Evolutionary conservation across 2,888 invertebrate genomes (phyloP).

Genomic region (Laothoe populi): DNA sequence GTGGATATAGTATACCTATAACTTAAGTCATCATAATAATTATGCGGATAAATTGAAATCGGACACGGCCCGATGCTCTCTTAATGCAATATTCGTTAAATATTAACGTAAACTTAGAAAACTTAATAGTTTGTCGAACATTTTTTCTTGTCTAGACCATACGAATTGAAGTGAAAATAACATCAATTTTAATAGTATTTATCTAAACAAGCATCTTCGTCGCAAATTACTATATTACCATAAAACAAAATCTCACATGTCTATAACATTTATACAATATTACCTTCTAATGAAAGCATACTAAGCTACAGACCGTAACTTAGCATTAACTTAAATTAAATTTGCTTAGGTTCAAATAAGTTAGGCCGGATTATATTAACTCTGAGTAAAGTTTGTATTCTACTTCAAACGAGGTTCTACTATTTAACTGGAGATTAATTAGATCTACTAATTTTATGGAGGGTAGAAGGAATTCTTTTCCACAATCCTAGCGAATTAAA

Average conservation of each 20-base stretch:
- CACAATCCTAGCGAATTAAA: not conserved
- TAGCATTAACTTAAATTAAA: slow-evolving; percentile 8
- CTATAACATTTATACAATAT: not conserved
- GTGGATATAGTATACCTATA: no score
- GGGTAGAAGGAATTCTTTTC: not conserved
- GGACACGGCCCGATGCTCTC: no score
- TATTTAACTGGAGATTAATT: slow-evolving; percentile 2
- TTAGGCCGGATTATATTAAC: slow-evolving; percentile 5
- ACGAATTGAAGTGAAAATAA: no score
- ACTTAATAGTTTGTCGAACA: no score
- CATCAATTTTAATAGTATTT: no score
- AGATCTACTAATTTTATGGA: not conserved
- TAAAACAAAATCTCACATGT: not conserved
- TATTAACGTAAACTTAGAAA: no score
- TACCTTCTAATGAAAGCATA: not conserved
- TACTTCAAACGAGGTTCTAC: slow-evolving; percentile 5
- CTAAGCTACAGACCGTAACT: not conserved
- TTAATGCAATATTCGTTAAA: no score
- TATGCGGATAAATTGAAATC: no score
- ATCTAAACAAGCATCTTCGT: not conserved
- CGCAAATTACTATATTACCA: not conserved
- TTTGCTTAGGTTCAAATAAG: slow-evolving; percentile 14
- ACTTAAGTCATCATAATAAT: no score
- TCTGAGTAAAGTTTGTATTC: slow-evolving; percentile 4
- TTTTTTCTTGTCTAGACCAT: no score